These are phyloP conservation scores for Pseudocheirus occidentalis DNA, from an alignment of 2,797 vertebrate species.

Conservation along the genomic window DNA sequence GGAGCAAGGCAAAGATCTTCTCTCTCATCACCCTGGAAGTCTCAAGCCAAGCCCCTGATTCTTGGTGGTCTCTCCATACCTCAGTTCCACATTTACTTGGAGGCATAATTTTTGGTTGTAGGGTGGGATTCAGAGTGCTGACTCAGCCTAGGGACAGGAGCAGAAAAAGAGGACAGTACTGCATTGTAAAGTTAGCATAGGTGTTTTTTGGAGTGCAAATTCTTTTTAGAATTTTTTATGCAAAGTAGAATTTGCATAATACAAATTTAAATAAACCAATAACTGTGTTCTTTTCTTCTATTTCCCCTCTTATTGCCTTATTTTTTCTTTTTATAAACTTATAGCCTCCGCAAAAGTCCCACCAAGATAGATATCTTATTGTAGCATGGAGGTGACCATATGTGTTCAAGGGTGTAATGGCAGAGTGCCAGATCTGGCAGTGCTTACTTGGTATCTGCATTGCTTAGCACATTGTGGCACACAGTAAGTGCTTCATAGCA, in stretches of 20 bases:
- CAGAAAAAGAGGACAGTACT: background rate
- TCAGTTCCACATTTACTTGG: background rate
- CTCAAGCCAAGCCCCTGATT: background rate
- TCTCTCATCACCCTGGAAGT: no score
- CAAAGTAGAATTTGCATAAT: no score
- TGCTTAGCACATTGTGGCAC: background rate
- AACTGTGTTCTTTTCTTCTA: no score
- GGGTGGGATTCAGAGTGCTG: background rate
- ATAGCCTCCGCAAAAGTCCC: background rate
- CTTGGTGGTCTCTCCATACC: background rate
- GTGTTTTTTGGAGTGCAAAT: no score
- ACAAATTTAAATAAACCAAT: no score
- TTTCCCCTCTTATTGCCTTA: background rate
- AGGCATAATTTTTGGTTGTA: background rate
- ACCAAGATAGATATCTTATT: background rate
- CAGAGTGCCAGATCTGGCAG: background rate
- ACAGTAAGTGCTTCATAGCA: background rate
- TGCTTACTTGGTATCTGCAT: background rate
- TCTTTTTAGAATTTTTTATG: no score
- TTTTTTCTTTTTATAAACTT: background rate
- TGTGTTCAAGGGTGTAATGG: background rate
- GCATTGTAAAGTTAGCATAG: no score
- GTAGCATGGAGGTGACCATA: background rate
- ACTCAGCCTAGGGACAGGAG: no score
- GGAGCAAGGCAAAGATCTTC: no score